Percentiles rank a stretch among this genome's conserved stretches.
Conservation (phyloP, 2,888 invertebrate species). For the Selenia dentaria region DNA sequence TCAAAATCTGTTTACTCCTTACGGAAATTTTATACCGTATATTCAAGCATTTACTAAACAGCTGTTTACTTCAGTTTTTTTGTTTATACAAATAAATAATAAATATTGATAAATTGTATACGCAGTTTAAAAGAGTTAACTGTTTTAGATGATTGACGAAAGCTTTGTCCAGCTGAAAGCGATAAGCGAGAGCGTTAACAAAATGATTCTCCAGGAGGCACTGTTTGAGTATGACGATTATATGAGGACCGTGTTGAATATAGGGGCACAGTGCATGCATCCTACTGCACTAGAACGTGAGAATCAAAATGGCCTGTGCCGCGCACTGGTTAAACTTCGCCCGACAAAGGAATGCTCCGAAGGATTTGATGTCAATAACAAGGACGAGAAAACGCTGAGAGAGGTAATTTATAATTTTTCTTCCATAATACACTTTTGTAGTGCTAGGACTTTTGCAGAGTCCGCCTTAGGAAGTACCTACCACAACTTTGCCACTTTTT, state of each 20-base stretch:
- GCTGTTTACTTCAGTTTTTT: too few species aligned
- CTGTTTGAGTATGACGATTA: not conserved
- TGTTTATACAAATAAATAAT: too few species aligned
- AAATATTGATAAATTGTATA: too few species aligned
- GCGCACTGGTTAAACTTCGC: slow-evolving; percentile 92
- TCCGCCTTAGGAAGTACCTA: not conserved
- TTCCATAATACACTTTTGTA: too few species aligned
- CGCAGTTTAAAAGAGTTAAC: too few species aligned
- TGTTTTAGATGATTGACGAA: not conserved
- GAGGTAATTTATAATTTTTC: not conserved
- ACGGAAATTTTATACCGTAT: too few species aligned
- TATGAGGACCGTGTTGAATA: not conserved
- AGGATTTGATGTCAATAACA: slow-evolving; percentile 78
- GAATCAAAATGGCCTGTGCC: slow-evolving; percentile 86
- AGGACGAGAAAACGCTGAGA: not conserved
- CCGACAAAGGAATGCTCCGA: slow-evolving; percentile 68
- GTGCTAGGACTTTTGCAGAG: too few species aligned
- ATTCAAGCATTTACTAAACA: too few species aligned
- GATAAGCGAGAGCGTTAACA: not conserved
- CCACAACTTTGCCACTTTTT: not conserved
- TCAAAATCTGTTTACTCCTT: too few species aligned
- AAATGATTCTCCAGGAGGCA: not conserved
- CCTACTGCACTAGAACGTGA: not conserved
- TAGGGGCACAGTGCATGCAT: not conserved
- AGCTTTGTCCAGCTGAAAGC: not conserved